Evolutionary conservation across 2,888 invertebrate species (phyloP), one percentile per base, ranked within the genome.

Genomic region (Oconnorella tubifera): DNA sequence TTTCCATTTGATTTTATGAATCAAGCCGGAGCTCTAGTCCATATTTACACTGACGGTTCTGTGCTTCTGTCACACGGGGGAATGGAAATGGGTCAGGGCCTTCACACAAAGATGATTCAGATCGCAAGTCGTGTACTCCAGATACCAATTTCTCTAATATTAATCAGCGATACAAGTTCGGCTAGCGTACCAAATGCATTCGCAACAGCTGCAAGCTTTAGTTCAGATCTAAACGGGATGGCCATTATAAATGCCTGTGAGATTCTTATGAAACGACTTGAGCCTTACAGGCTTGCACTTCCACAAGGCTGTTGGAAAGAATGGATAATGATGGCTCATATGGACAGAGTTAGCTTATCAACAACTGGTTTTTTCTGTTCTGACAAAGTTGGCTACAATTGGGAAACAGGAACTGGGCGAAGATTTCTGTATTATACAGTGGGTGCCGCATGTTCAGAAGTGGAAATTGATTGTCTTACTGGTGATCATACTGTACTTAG

Each of bases 61-160:
- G 91, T 97, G 1, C 84, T 96, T 14, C 75, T 97, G 25, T 88
- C 89, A 0, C 94, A 93, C 78, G 84, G 83, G 48, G 96, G 95
- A n/a, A 89, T 90, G 6, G 97, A 97, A 85, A 96, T 97, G 90
- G 97, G 97, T 0, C 97, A 97, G 84, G 97, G 97, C 1, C 84
- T 98, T 2, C 91, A 95, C 78, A 97, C 92, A 0, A 97, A 97
- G 85, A 92, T 95, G 90, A 88, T 92, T 62, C 95, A 96, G 86
- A 74, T 80, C 25, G 80, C 80, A 2, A 77, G 79, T 59, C 70
- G 76, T 53, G 74, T 71, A 6, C 69, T 81, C 4, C 58, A 67
- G 32, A 74, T 81, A 31, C 75, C 79, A 1, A 33, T 68, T 1
- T 70, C 73, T 2, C 70, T 71, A 53, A 76, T 81, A 27, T 75